A percentile compares a stretch with the other conserved stretches of the same genome.
phyloP scores from a whole-genome alignment of 2,113 vertebrate genomes.

The Pelmatolapia mariae region DNA sequence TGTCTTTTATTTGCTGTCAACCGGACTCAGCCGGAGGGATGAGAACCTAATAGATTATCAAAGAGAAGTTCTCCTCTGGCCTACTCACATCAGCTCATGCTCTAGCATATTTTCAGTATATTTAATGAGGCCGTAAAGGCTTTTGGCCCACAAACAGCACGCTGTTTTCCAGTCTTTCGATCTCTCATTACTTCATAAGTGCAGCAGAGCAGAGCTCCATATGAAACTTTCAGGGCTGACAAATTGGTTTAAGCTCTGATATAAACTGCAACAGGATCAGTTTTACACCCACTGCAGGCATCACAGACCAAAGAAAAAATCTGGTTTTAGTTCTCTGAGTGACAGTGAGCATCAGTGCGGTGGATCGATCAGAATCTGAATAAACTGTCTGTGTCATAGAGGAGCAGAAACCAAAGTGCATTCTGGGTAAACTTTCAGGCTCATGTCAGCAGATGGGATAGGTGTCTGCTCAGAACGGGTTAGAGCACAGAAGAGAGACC shows the following conservation, averaged over 20 bases:
- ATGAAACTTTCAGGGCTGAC: neutral
- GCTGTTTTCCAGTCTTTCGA: neutral
- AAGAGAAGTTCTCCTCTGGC: neutral
- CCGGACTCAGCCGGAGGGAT: neutral
- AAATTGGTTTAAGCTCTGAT: neutral
- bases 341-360: neutral
- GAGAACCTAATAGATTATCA: neutral
- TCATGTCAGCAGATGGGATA: neutral
- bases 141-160: neutral
- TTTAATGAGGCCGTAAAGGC: neutral
- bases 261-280: neutral
- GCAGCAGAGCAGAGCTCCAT: neutral
- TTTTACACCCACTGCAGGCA: neutral
- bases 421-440: neutral
- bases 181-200: neutral
- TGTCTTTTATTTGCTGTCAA: neutral
- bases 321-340: neutral
- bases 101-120: neutral
- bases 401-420: neutral
- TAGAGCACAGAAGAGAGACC: neutral
- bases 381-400: neutral
- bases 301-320: neutral
- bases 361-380: neutral
- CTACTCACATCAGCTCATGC: neutral
- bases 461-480: neutral